Evolutionary conservation across 2,113 vertebrate genomes (phyloP).

Genomic region (Leptodactylus fuscus): DNA sequence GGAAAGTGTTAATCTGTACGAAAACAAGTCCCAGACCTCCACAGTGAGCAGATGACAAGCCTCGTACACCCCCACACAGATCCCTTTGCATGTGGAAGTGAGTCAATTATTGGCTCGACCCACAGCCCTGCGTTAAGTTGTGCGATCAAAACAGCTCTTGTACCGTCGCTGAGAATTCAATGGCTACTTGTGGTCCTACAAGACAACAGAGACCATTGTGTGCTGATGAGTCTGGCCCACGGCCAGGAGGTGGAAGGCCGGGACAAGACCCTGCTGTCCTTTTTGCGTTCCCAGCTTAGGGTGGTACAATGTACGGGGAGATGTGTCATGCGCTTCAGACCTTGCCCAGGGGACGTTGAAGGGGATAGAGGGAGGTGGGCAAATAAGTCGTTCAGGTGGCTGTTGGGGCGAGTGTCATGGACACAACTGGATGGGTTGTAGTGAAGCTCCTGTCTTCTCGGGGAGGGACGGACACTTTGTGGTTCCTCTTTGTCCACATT

Average conservation of each 20-base stretch:
- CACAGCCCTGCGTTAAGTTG: background rate
- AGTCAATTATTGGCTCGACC: conserved; percentile 48
- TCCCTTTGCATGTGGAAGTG: conserved; percentile 42
- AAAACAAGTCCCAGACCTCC: conserved; percentile 41
- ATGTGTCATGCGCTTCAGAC: background rate
- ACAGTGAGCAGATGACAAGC: conserved; percentile 9
- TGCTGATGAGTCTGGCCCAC: background rate
- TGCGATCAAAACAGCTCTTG: conserved; percentile 43
- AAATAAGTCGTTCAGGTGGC: too few relatives aligned
- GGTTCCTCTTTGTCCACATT: too few relatives aligned
- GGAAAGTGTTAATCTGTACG: conserved; percentile 37
- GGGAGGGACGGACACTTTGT: too few relatives aligned
- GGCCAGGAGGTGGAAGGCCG: conserved; percentile 33
- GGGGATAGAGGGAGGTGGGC: too few relatives aligned
- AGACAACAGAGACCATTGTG: conserved; percentile 35
- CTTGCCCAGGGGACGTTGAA: too few relatives aligned
- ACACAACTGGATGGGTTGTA: too few relatives aligned
- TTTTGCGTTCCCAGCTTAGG: background rate
- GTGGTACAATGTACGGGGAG: conserved; percentile 16
- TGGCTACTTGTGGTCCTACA: conserved; percentile 19
- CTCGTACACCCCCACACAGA: conserved; percentile 21
- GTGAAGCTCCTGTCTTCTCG: too few relatives aligned
- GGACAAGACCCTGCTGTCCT: background rate
- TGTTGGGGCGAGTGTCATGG: too few relatives aligned
- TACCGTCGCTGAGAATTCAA: conserved; percentile 9